Percentiles rank a stretch among this genome's conserved stretches.
These are phyloP conservation scores for Mirza zaza DNA, from an alignment of 2,113 vertebrate genomes.

Conservation along the genomic window DNA sequence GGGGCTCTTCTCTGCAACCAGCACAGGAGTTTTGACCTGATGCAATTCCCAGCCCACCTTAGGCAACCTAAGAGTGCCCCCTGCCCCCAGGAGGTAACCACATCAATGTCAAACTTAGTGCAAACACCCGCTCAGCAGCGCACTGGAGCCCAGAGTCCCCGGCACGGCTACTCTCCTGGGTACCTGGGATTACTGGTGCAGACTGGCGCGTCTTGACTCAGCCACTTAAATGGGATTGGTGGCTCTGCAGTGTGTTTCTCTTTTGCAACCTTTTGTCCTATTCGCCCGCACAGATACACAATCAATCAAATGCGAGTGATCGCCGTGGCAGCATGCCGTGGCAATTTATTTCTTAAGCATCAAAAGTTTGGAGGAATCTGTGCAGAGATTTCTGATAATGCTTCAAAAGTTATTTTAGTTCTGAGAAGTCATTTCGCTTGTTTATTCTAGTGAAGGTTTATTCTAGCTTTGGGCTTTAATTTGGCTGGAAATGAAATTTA, in stretches of 20 bases:
- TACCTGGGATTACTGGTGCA: background rate
- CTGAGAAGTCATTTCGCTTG: background rate
- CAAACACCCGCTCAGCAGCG: background rate
- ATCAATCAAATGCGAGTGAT: background rate
- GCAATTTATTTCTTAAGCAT: background rate
- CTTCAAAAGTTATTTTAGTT: background rate
- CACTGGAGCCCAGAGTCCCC: background rate
- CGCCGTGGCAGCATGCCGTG: accelerated
- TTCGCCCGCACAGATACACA: background rate
- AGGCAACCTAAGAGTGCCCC: background rate
- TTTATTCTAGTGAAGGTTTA: background rate
- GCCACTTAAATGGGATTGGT: background rate
- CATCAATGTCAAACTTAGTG: background rate
- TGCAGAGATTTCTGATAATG: background rate
- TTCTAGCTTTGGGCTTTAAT: too few species aligned
- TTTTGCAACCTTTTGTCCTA: background rate
- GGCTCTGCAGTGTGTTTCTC: background rate
- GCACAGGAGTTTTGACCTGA: background rate
- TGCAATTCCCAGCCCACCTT: background rate
- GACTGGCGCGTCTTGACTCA: background rate
- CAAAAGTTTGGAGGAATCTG: background rate
- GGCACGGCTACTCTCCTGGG: background rate
- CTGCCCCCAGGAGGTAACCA: background rate
- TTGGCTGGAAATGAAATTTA: background rate
- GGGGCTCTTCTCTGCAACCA: too few species aligned